Evolutionary conservation across 2,113 vertebrate genomes (phyloP).

Genomic region (Epinephelus moara): DNA sequence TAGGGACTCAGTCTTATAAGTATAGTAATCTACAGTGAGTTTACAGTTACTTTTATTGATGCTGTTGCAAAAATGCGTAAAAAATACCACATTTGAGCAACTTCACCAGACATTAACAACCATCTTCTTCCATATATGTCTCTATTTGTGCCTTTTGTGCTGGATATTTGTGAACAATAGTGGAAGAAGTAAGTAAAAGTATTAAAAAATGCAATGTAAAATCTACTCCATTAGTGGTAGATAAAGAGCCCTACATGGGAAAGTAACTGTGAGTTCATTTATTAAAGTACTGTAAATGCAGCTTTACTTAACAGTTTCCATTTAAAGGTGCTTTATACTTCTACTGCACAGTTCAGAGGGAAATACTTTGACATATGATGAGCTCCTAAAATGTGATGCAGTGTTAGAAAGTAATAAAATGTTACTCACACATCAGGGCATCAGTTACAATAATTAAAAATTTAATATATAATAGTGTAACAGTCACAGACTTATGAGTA

Average conservation of each 20-base stretch:
- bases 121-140: too few relatives aligned
- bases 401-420: background rate
- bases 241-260: background rate
- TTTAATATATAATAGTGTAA: too few relatives aligned
- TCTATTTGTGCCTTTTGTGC: background rate
- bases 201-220: background rate
- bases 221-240: background rate
- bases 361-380: background rate
- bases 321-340: background rate
- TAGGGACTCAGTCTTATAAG: background rate
- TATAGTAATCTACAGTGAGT: background rate
- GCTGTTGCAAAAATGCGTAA: background rate
- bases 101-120: background rate
- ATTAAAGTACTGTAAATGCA: background rate
- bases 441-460: background rate
- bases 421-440: background rate
- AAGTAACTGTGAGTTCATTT: background rate
- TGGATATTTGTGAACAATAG: background rate
- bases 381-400: background rate
- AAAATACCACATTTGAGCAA: background rate
- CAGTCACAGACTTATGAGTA: background rate
- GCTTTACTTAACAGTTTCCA: background rate
- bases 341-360: background rate
- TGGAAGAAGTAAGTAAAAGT: background rate
- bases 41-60: background rate